These are phyloP conservation scores for Melanerpes formicivorus DNA, from an alignment of 2,113 vertebrate species.

Conservation along the genomic window DNA sequence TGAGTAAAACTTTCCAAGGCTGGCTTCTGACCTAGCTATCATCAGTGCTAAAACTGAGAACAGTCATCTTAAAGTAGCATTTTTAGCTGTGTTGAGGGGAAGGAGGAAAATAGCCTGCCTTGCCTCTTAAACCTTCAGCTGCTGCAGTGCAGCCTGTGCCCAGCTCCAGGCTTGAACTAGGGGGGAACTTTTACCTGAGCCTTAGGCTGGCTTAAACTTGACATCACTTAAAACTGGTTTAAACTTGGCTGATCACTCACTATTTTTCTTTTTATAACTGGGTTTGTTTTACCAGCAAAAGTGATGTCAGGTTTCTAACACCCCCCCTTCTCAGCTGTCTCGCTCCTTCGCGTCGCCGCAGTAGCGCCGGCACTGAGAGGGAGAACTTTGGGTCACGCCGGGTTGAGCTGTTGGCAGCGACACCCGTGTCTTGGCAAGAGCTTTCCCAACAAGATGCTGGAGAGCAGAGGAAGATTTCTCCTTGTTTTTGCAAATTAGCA, in stretches of 20 bases:
- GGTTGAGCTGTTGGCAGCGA: slow-evolving; percentile 44
- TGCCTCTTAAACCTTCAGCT: background rate
- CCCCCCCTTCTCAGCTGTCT: background rate
- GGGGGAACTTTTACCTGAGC: background rate
- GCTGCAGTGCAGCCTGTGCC: accelerated
- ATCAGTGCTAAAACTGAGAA: slow-evolving; percentile 14
- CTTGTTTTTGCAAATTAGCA: slow-evolving; percentile 63
- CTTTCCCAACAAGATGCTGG: slow-evolving; percentile 15
- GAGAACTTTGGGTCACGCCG: slow-evolving; percentile 20
- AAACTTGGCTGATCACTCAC: background rate
- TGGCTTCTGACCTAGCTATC: slow-evolving; percentile 46
- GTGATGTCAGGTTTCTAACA: background rate
- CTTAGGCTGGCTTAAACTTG: accelerated
- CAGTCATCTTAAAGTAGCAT: slow-evolving; percentile 23
- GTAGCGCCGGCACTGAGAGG: background rate
- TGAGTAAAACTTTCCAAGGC: slow-evolving; percentile 69
- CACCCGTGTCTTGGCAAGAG: background rate
- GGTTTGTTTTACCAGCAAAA: background rate
- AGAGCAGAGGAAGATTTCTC: slow-evolving; percentile 36
- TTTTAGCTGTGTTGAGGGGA: slow-evolving; percentile 23
- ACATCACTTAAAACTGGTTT: background rate
- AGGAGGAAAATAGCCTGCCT: background rate
- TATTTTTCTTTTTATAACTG: accelerated
- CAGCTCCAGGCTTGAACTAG: accelerated
- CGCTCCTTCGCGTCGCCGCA: background rate